Evolutionary conservation across 2,113 vertebrate genomes (phyloP).

Genomic region (Equus przewalskii): DNA sequence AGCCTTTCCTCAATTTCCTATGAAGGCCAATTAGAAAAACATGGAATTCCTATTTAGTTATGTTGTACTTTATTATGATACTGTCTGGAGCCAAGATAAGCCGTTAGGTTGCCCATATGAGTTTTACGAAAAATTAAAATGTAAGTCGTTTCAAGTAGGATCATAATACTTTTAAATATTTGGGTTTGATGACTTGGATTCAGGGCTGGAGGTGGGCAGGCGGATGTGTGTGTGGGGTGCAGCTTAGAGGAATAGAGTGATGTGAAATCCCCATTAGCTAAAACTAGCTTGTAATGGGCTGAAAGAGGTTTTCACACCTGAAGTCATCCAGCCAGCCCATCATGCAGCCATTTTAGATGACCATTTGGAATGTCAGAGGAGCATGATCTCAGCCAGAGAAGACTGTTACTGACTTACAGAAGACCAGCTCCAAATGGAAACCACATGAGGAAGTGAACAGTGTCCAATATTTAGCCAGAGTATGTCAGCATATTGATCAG

Average conservation of each 20-base stretch:
- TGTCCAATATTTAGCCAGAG: conserved; percentile 57
- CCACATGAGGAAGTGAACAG: background rate
- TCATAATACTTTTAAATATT: conserved; percentile 61
- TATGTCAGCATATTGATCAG: conserved; percentile 54
- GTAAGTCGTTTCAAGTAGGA: conserved; percentile 68
- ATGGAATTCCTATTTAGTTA: conserved; percentile 75
- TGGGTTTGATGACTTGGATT: conserved; percentile 56
- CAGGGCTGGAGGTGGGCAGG: background rate
- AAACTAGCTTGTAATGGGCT: background rate
- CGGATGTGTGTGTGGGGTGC: too few species aligned
- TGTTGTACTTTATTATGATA: conserved; percentile 75
- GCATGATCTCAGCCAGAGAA: background rate
- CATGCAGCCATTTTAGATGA: background rate
- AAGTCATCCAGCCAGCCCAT: conserved; percentile 9
- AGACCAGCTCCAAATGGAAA: conserved; percentile 55
- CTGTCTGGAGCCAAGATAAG: conserved; percentile 58
- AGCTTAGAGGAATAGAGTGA: background rate
- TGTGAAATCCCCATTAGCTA: conserved; percentile 49
- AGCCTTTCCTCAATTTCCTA: conserved; percentile 80
- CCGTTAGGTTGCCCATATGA: conserved; percentile 70
- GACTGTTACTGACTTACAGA: background rate
- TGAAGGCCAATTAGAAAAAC: conserved; percentile 84
- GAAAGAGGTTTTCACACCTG: conserved; percentile 38
- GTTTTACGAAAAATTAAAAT: conserved; percentile 75
- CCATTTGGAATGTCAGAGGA: background rate